These are phyloP conservation scores for Camelus bactrianus DNA, from an alignment of 2,113 vertebrate species.

Conservation along the genomic window DNA sequence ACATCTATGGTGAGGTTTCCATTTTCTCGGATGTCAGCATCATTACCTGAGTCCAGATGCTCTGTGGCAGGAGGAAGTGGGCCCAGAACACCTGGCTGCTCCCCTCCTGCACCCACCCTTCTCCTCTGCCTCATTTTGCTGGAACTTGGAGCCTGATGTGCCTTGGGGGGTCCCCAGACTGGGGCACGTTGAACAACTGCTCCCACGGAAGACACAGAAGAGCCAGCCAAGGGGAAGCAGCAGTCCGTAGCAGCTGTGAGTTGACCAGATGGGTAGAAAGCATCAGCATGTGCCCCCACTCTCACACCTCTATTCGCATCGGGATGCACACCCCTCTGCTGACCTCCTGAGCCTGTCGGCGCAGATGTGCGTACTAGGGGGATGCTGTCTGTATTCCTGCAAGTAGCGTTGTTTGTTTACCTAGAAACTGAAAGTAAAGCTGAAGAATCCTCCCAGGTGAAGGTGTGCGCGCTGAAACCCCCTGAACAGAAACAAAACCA, in stretches of 20 bases:
- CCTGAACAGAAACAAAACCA: background rate
- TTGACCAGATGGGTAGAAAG: background rate
- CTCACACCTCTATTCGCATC: background rate
- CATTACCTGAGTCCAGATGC: background rate
- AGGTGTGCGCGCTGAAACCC: background rate
- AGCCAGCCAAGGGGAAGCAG: accelerated
- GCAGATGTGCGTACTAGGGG: background rate
- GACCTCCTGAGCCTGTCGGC: accelerated
- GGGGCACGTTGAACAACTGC: background rate
- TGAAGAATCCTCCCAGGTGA: background rate
- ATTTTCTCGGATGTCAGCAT: slow-evolving; percentile 45
- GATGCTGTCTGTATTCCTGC: accelerated
- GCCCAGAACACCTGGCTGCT: accelerated
- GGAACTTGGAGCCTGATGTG: background rate
- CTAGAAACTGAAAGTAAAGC: background rate
- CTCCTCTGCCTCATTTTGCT: background rate
- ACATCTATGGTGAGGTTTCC: slow-evolving; percentile 58
- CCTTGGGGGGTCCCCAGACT: background rate
- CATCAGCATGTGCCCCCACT: accelerated
- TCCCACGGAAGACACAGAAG: background rate
- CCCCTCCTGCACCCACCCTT: too few species aligned
- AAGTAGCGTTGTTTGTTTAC: background rate
- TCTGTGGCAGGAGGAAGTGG: background rate
- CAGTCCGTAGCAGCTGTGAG: accelerated
- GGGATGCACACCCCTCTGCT: accelerated